A percentile compares a stretch with the other conserved stretches of the same genome.
Conservation (phyloP, 1,140 invertebrate genomes). For the Argopecten irradians region DNA sequence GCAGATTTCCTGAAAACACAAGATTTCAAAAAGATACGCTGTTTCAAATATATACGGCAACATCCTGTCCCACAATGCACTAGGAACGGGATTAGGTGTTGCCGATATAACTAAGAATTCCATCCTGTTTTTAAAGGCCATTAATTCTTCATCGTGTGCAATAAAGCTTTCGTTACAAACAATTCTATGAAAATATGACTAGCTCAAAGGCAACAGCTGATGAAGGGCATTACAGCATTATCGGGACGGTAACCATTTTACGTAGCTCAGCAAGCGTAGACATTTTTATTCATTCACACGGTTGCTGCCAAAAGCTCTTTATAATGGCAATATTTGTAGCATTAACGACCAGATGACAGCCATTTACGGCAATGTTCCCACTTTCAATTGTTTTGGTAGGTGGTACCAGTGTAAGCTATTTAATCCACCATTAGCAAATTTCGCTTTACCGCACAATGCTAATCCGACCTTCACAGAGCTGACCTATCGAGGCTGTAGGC, state of each 20-base stretch:
- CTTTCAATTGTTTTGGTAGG: slow-evolving; percentile 17
- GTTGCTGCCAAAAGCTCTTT: slow-evolving; percentile 20
- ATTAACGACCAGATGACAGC: not conserved
- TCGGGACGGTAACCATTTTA: not conserved
- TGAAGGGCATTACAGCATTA: not conserved
- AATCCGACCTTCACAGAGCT: not conserved
- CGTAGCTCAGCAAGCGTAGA: not conserved
- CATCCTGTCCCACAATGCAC: slow-evolving; percentile 3
- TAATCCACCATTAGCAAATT: slow-evolving; percentile 22
- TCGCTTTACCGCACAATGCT: slow-evolving; percentile 6
- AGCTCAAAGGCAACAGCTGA: slow-evolving; percentile 20
- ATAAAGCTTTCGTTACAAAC: not conserved
- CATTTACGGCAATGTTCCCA: slow-evolving; percentile 15
- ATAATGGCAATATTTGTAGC: slow-evolving; percentile 22
- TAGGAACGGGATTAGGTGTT: not conserved
- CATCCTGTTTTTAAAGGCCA: slow-evolving; percentile 15
- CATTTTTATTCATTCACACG: slow-evolving; percentile 12
- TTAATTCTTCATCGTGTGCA: slow-evolving; percentile 16
- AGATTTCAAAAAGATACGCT: not conserved
- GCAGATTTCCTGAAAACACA: not conserved
- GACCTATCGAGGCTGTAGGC: not conserved
- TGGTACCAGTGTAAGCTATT: not conserved
- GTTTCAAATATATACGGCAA: not conserved
- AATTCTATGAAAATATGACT: slow-evolving; percentile 19
- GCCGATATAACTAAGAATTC: not conserved